phyloP scores from a whole-genome alignment of 2,113 vertebrate species.

The Falco punctatus region DNA sequence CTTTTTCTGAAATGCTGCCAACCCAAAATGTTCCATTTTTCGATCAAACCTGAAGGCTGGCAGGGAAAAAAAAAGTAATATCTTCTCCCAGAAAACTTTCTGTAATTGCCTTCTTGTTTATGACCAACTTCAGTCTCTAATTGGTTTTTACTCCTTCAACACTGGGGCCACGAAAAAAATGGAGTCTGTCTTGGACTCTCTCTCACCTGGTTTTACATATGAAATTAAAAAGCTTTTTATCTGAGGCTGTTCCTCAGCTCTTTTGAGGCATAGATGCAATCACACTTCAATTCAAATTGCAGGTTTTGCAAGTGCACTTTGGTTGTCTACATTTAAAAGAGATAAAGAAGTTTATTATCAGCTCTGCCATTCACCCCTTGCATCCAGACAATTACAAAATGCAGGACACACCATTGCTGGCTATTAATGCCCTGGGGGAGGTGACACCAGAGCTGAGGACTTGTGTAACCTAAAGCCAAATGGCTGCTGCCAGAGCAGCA shows the following conservation, averaged over 20 bases:
- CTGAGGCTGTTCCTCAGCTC: not conserved
- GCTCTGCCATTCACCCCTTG: not conserved
- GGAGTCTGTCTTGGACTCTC: not conserved
- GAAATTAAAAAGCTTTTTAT: not conserved
- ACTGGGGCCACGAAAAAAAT: not conserved
- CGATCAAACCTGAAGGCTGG: not conserved
- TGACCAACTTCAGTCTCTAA: not conserved
- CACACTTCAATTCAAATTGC: not conserved
- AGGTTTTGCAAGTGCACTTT: not conserved
- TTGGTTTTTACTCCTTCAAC: not conserved
- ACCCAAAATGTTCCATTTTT: not conserved
- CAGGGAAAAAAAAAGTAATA: not conserved
- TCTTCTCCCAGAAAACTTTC: not conserved
- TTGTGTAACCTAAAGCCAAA: not conserved
- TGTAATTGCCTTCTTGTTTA: constrained; percentile 8
- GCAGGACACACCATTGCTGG: not conserved
- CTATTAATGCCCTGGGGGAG: not conserved
- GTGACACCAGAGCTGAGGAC: not conserved
- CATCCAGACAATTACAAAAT: not conserved
- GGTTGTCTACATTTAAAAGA: not conserved
- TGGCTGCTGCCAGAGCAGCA: not conserved
- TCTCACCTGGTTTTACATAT: not conserved
- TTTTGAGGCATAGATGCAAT: not conserved
- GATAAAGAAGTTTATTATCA: not conserved
- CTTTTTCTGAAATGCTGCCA: constrained; percentile 32